These are phyloP conservation scores for Muscidifurax raptorellus DNA, from an alignment of 1,140 invertebrate genomes.

Conservation along the genomic window DNA sequence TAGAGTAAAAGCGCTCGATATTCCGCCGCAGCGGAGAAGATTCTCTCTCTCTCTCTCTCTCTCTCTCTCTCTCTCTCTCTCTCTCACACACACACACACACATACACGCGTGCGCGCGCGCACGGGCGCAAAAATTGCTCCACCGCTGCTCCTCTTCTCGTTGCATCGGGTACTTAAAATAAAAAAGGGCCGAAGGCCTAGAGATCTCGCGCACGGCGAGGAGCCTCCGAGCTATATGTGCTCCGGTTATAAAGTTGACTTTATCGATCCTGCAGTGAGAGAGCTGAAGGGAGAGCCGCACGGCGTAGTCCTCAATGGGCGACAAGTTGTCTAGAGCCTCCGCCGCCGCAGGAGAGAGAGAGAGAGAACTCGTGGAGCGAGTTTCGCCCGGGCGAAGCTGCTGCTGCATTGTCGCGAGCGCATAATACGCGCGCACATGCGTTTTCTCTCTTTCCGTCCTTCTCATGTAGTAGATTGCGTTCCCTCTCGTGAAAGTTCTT, in stretches of 20 bases:
- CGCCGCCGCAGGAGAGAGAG: neutral
- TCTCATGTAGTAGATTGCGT: no score
- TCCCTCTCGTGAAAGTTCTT: no score
- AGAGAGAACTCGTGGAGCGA: constrained; percentile 18
- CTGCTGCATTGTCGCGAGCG: neutral
- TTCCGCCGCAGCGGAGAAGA: no score
- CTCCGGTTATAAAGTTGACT: constrained; percentile 41
- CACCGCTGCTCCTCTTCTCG: neutral
- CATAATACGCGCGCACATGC: no score
- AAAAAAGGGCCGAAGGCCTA: neutral
- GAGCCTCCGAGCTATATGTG: neutral
- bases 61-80: no score
- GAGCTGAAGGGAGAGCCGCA: neutral
- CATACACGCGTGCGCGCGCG: no score
- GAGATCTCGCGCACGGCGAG: neutral
- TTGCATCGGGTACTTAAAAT: neutral
- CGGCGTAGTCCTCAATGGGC: neutral
- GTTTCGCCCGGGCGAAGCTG: constrained; percentile 12
- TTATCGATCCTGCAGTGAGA: constrained; percentile 38
- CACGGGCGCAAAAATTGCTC: neutral
- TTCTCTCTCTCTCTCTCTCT: neutral
- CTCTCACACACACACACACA: no score
- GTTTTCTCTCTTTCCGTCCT: no score
- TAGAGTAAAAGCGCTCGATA: constrained; percentile 29
- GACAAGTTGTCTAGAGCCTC: constrained; percentile 6